These are phyloP conservation scores for Drosophila repletoides DNA, from an alignment of 1,140 invertebrate genomes.

Conservation along the genomic window DNA sequence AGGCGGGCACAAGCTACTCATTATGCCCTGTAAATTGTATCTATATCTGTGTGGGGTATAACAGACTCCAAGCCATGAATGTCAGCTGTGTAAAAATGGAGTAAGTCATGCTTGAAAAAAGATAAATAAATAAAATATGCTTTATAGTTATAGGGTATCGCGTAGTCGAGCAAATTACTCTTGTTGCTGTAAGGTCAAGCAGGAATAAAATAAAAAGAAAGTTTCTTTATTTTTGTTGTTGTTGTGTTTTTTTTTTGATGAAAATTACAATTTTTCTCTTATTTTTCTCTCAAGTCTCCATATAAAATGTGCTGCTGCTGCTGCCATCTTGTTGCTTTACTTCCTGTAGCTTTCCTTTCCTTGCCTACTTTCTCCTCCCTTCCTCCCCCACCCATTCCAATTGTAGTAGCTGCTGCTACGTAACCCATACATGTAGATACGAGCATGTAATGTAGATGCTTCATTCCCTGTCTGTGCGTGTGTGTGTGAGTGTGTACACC, in stretches of 20 bases:
- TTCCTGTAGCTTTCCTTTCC: slow-evolving; percentile 39
- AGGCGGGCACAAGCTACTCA: slow-evolving; percentile 63
- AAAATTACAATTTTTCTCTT: slow-evolving; percentile 80
- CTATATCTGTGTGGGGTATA: neutral
- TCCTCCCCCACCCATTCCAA: neutral
- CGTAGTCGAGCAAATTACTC: neutral
- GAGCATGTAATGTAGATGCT: neutral
- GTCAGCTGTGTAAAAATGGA: neutral
- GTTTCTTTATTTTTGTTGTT: slow-evolving; percentile 22
- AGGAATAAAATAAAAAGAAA: slow-evolving; percentile 69
- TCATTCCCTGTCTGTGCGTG: slow-evolving; percentile 3
- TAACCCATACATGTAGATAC: slow-evolving; percentile 57
- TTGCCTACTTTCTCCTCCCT: neutral
- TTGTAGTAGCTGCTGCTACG: slow-evolving; percentile 30
- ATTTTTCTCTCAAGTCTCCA: slow-evolving; percentile 77
- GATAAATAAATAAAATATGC: neutral
- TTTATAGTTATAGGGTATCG: neutral
- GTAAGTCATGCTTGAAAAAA: neutral
- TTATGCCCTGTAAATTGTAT: slow-evolving; percentile 31
- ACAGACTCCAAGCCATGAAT: neutral
- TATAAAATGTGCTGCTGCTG: slow-evolving; percentile 42
- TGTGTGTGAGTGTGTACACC: slow-evolving; percentile 22
- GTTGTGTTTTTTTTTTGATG: slow-evolving; percentile 59
- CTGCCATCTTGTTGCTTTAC: slow-evolving; percentile 74
- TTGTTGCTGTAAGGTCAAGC: slow-evolving; percentile 66